phyloP scores from a whole-genome alignment of 2,888 invertebrate species.

The Nephrotoma appendiculata region DNA sequence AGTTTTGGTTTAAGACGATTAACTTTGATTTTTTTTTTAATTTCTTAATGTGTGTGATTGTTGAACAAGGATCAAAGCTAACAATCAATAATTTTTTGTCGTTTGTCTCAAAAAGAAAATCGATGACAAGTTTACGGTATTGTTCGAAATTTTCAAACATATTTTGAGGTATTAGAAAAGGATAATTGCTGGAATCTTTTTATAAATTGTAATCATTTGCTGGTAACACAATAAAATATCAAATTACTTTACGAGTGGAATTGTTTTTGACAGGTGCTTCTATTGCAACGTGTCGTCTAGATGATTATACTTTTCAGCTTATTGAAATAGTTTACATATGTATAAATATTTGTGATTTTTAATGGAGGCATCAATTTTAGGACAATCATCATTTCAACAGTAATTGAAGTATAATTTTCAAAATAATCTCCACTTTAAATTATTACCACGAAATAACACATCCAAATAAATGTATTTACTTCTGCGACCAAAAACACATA shows the following conservation, averaged over 20 bases:
- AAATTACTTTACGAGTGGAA: background rate
- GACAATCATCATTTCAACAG: too few species aligned
- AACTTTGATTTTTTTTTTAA: background rate
- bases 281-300: background rate
- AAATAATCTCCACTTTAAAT: too few species aligned
- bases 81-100: background rate
- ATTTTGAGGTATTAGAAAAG: background rate
- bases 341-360: too few species aligned
- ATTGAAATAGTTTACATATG: too few species aligned
- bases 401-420: too few species aligned
- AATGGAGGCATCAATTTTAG: too few species aligned
- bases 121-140: background rate
- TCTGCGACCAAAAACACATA: too few species aligned
- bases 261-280: background rate
- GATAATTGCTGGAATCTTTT: background rate
- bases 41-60: background rate
- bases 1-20: background rate
- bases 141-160: background rate
- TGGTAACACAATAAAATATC: background rate
- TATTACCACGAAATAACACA: too few species aligned
- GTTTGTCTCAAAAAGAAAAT: background rate
- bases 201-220: background rate
- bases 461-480: too few species aligned
- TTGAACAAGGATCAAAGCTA: background rate
- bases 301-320: background rate